These are phyloP conservation scores for Aelia acuminata DNA, from an alignment of 2,888 invertebrate genomes.

Conservation along the genomic window DNA sequence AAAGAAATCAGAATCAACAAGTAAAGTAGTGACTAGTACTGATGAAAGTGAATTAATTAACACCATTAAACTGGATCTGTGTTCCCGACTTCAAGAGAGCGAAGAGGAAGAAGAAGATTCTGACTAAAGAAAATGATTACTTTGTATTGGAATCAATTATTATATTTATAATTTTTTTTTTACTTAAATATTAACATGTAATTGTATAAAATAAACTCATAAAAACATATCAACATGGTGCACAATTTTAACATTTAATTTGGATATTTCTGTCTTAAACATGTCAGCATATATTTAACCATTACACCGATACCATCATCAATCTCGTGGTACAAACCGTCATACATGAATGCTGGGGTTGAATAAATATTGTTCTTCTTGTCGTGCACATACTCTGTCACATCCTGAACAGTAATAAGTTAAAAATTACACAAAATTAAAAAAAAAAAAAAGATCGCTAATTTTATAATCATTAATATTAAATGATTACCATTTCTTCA, in stretches of 20 bases:
- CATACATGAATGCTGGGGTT: slow-evolving; percentile 74
- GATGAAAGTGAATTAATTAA: slow-evolving; percentile 39
- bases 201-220: background rate
- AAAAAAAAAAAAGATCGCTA: no score
- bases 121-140: background rate
- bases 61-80: slow-evolving; percentile 37
- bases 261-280: slow-evolving; percentile 46
- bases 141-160: background rate
- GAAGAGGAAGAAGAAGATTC: slow-evolving; percentile 44
- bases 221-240: background rate
- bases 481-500: slow-evolving; percentile 66
- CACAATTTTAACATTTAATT: slow-evolving; percentile 48
- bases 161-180: background rate
- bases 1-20: background rate
- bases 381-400: slow-evolving; percentile 71
- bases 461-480: no score
- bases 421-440: background rate
- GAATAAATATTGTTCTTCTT: slow-evolving; percentile 71
- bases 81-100: background rate
- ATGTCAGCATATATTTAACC: slow-evolving; percentile 67
- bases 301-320: slow-evolving; percentile 73
- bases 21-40: background rate
- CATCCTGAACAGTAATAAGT: slow-evolving; percentile 67
- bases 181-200: background rate
- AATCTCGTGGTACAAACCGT: slow-evolving; percentile 71